Evolutionary conservation across 2,797 vertebrate species (phyloP).

Genomic region (Kryptolebias ocellatus): DNA sequence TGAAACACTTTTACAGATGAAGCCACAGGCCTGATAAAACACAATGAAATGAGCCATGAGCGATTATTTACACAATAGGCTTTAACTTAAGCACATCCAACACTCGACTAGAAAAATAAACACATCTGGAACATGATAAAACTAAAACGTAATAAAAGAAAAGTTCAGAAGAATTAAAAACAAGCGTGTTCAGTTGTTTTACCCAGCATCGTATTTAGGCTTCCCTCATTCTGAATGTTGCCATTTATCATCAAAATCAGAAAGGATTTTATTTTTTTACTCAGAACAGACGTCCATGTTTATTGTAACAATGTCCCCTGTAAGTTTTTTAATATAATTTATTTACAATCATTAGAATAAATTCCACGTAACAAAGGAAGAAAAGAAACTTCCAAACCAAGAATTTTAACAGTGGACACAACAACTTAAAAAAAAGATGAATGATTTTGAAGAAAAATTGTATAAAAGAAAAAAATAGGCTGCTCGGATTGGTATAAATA

Average conservation of each 20-base stretch:
- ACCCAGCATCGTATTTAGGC: slow-evolving; percentile 27
- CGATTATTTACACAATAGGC: slow-evolving; percentile 66
- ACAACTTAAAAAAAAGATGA: too few species aligned
- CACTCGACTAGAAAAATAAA: slow-evolving; percentile 60
- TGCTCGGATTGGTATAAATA: slow-evolving; percentile 15
- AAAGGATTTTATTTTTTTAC: too few species aligned
- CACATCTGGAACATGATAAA: slow-evolving; percentile 58
- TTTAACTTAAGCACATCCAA: slow-evolving; percentile 61
- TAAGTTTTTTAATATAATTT: too few species aligned
- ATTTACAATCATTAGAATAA: not conserved
- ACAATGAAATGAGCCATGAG: slow-evolving; percentile 60
- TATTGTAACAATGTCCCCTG: too few species aligned
- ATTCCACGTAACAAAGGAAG: too few species aligned
- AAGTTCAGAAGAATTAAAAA: slow-evolving; percentile 42
- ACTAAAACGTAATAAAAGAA: slow-evolving; percentile 32
- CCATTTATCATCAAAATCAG: not conserved
- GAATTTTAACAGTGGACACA: too few species aligned
- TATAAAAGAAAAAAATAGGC: not conserved
- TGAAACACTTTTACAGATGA: slow-evolving; percentile 62
- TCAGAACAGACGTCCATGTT: too few species aligned
- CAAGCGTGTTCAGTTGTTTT: slow-evolving; percentile 24
- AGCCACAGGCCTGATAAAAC: slow-evolving; percentile 56
- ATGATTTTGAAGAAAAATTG: not conserved
- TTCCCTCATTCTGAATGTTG: slow-evolving; percentile 21
- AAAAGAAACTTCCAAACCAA: too few species aligned